Percentiles rank a stretch among this genome's conserved stretches.
Evolutionary conservation across 2,888 invertebrate genomes (phyloP).

Genomic region (Mythimna vitellina): DNA sequence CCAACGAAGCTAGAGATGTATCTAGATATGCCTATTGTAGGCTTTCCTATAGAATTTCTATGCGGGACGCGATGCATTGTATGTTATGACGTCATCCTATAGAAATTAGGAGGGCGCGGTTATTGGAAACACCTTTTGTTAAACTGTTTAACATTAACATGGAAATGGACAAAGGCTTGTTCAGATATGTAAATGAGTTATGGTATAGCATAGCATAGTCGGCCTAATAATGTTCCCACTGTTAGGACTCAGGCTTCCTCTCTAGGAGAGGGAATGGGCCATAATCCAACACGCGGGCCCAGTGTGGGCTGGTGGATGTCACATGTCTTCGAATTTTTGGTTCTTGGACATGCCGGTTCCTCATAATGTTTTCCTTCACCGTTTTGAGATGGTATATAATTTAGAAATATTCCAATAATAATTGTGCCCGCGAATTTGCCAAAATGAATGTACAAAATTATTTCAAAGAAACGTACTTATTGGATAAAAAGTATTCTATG

Average conservation of each 20-base stretch:
- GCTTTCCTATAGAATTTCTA: conserved; percentile 61
- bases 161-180: not conserved
- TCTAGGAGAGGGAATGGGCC: too few relatives aligned
- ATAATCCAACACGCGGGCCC: too few relatives aligned
- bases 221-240: too few relatives aligned
- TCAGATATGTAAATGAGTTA: too few relatives aligned
- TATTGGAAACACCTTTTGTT: conserved; percentile 1
- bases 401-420: not conserved
- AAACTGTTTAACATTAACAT: conserved; percentile 3
- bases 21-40: conserved; percentile 61
- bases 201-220: too few relatives aligned
- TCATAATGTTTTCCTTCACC: too few relatives aligned
- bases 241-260: too few relatives aligned
- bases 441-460: not conserved
- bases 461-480: not conserved
- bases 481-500: not conserved
- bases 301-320: too few relatives aligned
- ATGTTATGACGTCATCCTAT: conserved; percentile 44
- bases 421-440: not conserved
- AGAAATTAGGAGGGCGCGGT: conserved; percentile 39
- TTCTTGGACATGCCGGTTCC: too few relatives aligned
- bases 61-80: conserved; percentile 54
- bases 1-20: conserved; percentile 40
- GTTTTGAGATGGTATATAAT: not conserved
- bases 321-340: too few relatives aligned